phyloP scores from a whole-genome alignment of 1,140 invertebrate species.

The Helicoverpa armigera region DNA sequence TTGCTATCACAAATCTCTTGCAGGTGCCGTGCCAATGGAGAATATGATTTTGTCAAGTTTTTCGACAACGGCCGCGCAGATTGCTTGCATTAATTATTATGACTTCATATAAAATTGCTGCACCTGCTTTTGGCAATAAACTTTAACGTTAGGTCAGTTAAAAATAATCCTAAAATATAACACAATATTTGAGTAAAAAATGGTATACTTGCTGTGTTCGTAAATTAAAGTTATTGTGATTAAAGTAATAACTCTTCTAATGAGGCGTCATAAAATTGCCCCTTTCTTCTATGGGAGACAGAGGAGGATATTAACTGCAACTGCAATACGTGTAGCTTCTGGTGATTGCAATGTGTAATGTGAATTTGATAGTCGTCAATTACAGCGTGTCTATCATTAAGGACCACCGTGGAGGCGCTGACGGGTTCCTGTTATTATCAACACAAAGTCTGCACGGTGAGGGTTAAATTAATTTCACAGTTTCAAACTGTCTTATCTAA shows the following conservation, averaged over 20 bases:
- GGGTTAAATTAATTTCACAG: constrained; percentile 36
- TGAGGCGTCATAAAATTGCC: neutral
- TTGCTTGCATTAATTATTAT: constrained; percentile 45
- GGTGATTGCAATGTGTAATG: constrained; percentile 30
- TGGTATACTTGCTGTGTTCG: neutral
- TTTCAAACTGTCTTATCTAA: constrained; percentile 23
- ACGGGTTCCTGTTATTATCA: constrained; percentile 29
- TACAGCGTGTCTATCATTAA: constrained; percentile 23
- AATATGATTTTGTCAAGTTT: constrained; percentile 49
- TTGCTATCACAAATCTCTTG: constrained; percentile 28
- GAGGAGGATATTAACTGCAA: neutral
- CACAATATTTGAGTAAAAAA: neutral
- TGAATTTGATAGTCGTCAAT: constrained; percentile 42
- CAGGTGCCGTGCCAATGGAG: constrained; percentile 28
- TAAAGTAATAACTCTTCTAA: constrained; percentile 17
- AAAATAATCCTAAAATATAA: neutral
- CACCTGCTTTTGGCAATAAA: constrained; percentile 44
- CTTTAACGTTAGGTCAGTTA: constrained; percentile 12
- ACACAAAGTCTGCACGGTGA: constrained; percentile 3
- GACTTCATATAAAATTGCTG: constrained; percentile 43
- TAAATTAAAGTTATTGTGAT: constrained; percentile 1
- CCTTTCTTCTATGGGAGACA: constrained; percentile 16
- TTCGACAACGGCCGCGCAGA: constrained; percentile 37
- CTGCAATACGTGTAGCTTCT: neutral
- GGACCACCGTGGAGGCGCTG: constrained; percentile 19